phyloP scores from a whole-genome alignment of 2,113 vertebrate species.

The Apaloderma vittatum region DNA sequence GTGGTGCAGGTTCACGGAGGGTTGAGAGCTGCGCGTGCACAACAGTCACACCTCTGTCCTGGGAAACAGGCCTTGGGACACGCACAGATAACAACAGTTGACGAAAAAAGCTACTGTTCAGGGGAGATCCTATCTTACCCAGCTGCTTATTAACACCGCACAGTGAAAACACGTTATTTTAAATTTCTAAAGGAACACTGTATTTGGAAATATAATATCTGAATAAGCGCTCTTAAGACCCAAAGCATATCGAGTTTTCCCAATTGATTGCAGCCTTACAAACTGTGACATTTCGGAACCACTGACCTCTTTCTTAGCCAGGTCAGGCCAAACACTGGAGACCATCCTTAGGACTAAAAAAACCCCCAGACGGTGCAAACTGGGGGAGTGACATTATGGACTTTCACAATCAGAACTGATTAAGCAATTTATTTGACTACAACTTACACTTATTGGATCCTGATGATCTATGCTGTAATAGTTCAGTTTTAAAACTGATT shows the following conservation, averaged over 20 bases:
- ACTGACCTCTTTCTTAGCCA: neutral
- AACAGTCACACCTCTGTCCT: accelerated
- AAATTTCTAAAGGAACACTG: neutral
- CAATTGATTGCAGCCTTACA: neutral
- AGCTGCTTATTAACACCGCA: neutral
- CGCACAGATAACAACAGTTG: neutral
- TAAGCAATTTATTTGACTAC: neutral
- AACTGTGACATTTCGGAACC: neutral
- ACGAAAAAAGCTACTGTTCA: slow-evolving; percentile 11
- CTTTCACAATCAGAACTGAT: neutral
- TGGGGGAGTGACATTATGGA: neutral
- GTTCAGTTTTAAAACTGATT: neutral
- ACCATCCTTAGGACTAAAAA: neutral
- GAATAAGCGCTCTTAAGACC: neutral
- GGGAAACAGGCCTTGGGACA: neutral
- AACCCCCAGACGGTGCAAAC: neutral
- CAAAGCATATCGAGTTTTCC: neutral
- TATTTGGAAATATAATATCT: slow-evolving; percentile 1
- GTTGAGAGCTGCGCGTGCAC: neutral
- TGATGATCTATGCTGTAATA: neutral
- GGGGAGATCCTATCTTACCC: neutral
- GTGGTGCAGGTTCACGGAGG: neutral
- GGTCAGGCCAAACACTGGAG: neutral
- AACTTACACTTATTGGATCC: neutral
- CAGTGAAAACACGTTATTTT: neutral